Conservation (phyloP, 2,888 invertebrate genomes). For the Brassicogethes aeneus region DNA sequence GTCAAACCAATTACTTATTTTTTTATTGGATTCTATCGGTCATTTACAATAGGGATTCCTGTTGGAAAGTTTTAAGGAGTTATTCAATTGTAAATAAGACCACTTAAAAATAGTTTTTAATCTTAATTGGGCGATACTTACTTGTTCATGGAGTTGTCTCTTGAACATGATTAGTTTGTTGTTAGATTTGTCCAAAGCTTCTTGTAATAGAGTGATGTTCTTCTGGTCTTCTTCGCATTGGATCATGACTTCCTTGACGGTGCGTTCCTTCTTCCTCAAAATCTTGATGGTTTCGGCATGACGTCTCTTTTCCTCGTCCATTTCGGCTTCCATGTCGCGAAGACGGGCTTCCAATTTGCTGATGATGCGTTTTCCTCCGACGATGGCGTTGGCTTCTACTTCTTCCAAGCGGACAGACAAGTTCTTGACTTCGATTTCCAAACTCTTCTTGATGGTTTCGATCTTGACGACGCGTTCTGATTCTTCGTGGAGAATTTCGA, state of each 20-base stretch:
- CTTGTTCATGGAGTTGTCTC: constrained; percentile 90
- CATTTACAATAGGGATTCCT: too few relatives aligned
- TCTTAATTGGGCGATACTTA: too few relatives aligned
- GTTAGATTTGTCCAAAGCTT: constrained; percentile 75
- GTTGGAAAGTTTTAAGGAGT: too few relatives aligned
- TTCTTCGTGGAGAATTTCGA: constrained; percentile 90
- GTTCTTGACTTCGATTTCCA: constrained; percentile 96
- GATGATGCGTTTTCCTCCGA: constrained; percentile 94
- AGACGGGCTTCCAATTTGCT: constrained; percentile 94
- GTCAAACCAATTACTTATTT: too few relatives aligned
- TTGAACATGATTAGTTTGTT: constrained; percentile 91
- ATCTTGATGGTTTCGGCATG: constrained; percentile 97
- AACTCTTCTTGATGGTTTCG: constrained; percentile 94
- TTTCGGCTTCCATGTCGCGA: constrained; percentile 87
- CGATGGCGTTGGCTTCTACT: constrained; percentile 94
- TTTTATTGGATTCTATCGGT: too few relatives aligned
- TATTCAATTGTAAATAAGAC: too few relatives aligned
- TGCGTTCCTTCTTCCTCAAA: constrained; percentile 95
- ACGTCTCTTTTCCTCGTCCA: constrained; percentile 94
- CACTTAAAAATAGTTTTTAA: too few relatives aligned
- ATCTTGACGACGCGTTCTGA: constrained; percentile 95
- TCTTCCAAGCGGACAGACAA: constrained; percentile 88
- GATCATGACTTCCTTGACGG: constrained; percentile 90
- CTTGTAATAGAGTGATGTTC: constrained; percentile 87
- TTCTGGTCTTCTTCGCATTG: constrained; percentile 96